Evolutionary conservation across 2,113 vertebrate species (phyloP).

Genomic region (Limanda limanda): DNA sequence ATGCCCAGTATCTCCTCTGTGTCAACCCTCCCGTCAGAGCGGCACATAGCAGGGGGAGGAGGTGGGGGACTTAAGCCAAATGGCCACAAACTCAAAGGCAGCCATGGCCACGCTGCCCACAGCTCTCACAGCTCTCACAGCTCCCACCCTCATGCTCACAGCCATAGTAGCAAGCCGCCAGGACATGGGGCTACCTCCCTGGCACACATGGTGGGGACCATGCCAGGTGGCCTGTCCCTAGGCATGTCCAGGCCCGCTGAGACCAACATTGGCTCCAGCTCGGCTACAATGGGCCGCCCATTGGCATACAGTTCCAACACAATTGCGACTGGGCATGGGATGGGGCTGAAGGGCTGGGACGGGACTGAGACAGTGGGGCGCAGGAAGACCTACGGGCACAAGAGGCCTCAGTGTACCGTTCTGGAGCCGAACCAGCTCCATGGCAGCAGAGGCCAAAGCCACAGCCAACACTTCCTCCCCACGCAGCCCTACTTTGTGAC

Average conservation of each 20-base stretch:
- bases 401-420: slow-evolving; percentile 88
- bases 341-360: slow-evolving; percentile 90
- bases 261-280: slow-evolving; percentile 62
- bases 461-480: slow-evolving; percentile 91
- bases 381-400: slow-evolving; percentile 89
- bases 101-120: slow-evolving; percentile 62
- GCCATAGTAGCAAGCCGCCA: slow-evolving; percentile 76
- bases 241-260: slow-evolving; percentile 70
- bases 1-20: slow-evolving; percentile 80
- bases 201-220: slow-evolving; percentile 76
- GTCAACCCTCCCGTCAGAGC: slow-evolving; percentile 70
- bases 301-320: slow-evolving; percentile 92
- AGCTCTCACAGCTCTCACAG: slow-evolving; percentile 54
- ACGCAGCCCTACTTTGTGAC: slow-evolving; percentile 98
- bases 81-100: slow-evolving; percentile 88
- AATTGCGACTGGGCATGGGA: slow-evolving; percentile 73
- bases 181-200: slow-evolving; percentile 70
- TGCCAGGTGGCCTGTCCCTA: slow-evolving; percentile 74
- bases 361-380: slow-evolving; percentile 91
- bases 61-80: slow-evolving; percentile 83
- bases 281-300: slow-evolving; percentile 83
- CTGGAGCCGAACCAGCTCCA: slow-evolving; percentile 91
- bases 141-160: slow-evolving; percentile 64
- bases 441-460: slow-evolving; percentile 82
- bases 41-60: slow-evolving; percentile 52